These are phyloP conservation scores for Trisateles emortualis DNA, from an alignment of 2,888 invertebrate species.

Conservation along the genomic window DNA sequence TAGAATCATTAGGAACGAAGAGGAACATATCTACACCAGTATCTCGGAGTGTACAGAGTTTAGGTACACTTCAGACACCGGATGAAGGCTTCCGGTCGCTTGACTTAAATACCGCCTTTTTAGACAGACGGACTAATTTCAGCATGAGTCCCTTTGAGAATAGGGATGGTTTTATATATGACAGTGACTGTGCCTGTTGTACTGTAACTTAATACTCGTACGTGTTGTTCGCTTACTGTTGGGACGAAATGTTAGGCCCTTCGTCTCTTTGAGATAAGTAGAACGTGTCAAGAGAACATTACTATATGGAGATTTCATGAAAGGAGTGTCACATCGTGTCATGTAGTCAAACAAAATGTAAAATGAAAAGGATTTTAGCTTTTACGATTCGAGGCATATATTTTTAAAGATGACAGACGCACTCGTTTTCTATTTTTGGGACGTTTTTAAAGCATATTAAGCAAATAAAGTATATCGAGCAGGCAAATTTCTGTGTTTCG, in stretches of 20 bases:
- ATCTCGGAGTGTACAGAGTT: slow-evolving; percentile 12
- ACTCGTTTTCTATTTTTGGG: no score
- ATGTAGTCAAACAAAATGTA: no score
- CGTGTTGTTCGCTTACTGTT: not conserved
- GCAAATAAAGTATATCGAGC: no score
- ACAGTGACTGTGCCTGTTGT: slow-evolving; percentile 16
- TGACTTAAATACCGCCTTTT: slow-evolving; percentile 58
- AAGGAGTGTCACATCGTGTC: not conserved
- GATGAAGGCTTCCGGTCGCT: slow-evolving; percentile 59
- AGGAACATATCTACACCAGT: slow-evolving; percentile 35
- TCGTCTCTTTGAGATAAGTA: not conserved
- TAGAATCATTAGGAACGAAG: slow-evolving; percentile 32
- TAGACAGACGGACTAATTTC: slow-evolving; percentile 53
- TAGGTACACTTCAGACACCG: slow-evolving; percentile 44
- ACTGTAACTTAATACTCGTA: slow-evolving; percentile 30
- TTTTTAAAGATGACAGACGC: no score
- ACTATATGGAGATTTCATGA: not conserved
- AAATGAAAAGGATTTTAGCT: not conserved
- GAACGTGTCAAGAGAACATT: not conserved
- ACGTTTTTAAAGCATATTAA: no score
- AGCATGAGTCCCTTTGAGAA: slow-evolving; percentile 39
- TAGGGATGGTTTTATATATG: slow-evolving; percentile 26
- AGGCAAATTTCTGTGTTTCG: no score
- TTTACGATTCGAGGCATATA: not conserved
- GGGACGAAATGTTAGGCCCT: not conserved